Conservation (phyloP, 1,140 invertebrate species). For the Colletes gigas region DNA sequence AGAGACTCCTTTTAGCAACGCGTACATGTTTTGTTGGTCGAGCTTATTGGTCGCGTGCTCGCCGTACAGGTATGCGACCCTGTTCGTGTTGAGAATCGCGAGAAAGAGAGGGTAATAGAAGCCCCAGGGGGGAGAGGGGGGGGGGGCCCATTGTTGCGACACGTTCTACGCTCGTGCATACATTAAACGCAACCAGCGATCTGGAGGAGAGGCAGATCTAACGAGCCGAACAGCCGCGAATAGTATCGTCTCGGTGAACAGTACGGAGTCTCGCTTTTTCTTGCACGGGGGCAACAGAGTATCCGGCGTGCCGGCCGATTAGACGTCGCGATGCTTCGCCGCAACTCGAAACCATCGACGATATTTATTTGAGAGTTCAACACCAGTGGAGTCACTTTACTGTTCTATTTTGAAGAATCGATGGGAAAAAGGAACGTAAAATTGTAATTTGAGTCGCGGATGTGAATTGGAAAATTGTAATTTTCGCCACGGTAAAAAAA, state of each 20-base stretch:
- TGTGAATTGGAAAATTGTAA: no score
- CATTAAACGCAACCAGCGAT: slow-evolving; percentile 32
- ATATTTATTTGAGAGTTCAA: no score
- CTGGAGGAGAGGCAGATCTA: neutral
- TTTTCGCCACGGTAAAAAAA: no score
- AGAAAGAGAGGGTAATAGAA: slow-evolving; percentile 13
- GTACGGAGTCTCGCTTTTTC: neutral
- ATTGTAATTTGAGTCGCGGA: no score
- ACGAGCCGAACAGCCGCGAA: neutral
- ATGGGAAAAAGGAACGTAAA: no score
- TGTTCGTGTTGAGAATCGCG: slow-evolving; percentile 55
- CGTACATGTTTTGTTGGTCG: slow-evolving; percentile 63
- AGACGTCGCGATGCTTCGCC: neutral
- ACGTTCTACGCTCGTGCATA: neutral
- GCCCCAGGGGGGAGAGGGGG: no score
- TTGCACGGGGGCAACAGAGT: neutral
- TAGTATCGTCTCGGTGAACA: neutral
- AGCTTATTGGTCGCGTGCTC: slow-evolving; percentile 66
- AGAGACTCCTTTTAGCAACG: slow-evolving; percentile 42
- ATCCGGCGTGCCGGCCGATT: neutral
- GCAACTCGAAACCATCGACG: no score
- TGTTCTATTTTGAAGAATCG: no score
- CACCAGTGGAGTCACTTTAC: no score
- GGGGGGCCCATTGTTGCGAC: slow-evolving; percentile 7
- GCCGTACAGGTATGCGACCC: slow-evolving; percentile 40